A percentile compares a stretch with the other conserved stretches of the same genome.
These are phyloP conservation scores for Grammomys surdaster DNA, from an alignment of 2,113 vertebrate species.

Conservation along the genomic window DNA sequence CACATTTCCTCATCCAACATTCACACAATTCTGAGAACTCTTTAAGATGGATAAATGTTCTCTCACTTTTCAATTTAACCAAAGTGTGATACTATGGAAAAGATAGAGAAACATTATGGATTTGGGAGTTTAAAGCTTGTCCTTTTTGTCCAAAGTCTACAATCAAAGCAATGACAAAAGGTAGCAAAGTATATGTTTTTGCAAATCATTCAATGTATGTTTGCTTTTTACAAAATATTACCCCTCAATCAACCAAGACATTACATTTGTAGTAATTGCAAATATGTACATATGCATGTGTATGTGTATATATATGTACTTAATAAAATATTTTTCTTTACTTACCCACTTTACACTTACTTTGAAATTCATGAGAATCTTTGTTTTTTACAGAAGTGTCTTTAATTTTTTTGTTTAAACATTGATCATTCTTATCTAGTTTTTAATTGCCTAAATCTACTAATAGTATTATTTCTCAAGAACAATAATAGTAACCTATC, in stretches of 20 bases:
- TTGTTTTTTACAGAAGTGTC: background rate
- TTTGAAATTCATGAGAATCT: slow-evolving; percentile 39
- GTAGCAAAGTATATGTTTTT: background rate
- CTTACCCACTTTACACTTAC: fast-evolving
- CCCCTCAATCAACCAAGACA: background rate
- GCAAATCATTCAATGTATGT: background rate
- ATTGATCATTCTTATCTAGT: slow-evolving; percentile 62
- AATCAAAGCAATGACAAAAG: background rate
- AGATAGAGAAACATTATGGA: background rate
- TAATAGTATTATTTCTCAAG: background rate
- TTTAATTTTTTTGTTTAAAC: slow-evolving; percentile 64
- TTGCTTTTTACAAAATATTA: background rate
- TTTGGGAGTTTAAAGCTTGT: background rate
- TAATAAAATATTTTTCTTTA: background rate
- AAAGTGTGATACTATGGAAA: background rate
- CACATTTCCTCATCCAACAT: background rate
- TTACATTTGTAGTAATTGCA: background rate
- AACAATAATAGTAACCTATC: background rate
- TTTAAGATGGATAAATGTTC: background rate
- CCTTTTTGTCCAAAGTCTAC: background rate
- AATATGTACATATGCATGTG: background rate
- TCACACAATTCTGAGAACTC: background rate
- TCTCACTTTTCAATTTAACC: background rate
- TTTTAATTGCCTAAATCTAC: background rate
- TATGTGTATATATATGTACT: no score